Conservation (phyloP, 2,888 invertebrate genomes). For the Stramonita haemastoma region DNA sequence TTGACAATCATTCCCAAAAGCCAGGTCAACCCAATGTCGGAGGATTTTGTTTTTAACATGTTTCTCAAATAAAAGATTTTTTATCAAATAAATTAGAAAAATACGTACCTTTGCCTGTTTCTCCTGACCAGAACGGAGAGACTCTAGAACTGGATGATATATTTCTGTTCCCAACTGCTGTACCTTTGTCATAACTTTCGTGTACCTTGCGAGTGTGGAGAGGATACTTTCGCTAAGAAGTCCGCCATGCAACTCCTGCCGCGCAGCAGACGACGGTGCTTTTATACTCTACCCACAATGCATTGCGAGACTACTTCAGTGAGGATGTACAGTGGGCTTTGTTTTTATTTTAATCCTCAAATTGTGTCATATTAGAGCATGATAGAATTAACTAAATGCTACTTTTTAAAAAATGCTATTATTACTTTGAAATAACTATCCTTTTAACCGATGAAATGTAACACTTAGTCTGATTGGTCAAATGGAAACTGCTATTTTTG, state of each 20-base stretch:
- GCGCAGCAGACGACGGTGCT: constrained; percentile 44
- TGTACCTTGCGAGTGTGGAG: background rate
- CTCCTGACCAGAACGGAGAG: background rate
- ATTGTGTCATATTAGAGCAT: background rate
- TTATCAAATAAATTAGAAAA: background rate
- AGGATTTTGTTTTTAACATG: too few species aligned
- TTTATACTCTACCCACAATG: constrained; percentile 54
- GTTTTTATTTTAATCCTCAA: background rate
- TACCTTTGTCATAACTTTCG: constrained; percentile 13
- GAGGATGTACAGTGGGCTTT: background rate
- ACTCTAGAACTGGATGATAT: background rate
- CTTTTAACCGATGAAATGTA: background rate
- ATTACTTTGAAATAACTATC: background rate
- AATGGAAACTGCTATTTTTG: background rate
- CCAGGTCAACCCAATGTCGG: too few species aligned
- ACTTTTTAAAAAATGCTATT: background rate
- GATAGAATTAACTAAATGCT: background rate
- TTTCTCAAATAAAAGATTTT: too few species aligned
- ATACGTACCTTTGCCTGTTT: background rate
- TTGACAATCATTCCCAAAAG: too few species aligned
- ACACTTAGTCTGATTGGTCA: constrained; percentile 8
- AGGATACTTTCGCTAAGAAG: constrained; percentile 41
- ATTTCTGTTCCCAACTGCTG: background rate
- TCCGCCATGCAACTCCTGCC: constrained; percentile 50
- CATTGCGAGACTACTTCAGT: constrained; percentile 15